Conservation (phyloP, 2,797 vertebrate genomes). For the Echiichthys vipera region DNA sequence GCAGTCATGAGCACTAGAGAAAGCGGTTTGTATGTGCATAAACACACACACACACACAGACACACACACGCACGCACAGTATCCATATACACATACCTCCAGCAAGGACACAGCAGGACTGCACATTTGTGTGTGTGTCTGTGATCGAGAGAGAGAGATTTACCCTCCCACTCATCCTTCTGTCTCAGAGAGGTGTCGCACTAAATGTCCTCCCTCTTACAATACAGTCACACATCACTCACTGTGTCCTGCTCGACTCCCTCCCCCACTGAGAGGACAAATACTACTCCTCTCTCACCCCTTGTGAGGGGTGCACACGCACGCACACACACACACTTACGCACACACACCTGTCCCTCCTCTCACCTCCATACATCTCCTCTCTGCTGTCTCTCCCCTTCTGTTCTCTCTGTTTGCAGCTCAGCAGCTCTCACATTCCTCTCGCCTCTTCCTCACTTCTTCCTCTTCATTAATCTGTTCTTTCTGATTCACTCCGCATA, state of each 20-base stretch:
- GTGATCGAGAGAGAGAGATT: constrained; percentile 54
- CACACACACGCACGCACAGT: background rate
- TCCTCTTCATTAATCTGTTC: constrained; percentile 41
- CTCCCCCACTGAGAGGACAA: constrained; percentile 70
- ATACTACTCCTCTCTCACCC: constrained; percentile 37
- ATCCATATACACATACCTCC: constrained; percentile 4
- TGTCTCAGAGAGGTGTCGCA: constrained; percentile 70
- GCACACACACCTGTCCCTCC: constrained; percentile 53
- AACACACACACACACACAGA: constrained; percentile 5
- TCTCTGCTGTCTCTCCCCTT: constrained; percentile 40
- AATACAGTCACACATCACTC: constrained; percentile 72
- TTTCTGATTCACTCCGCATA: constrained; percentile 31
- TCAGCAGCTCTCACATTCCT: constrained; percentile 49
- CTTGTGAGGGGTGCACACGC: constrained; percentile 17
- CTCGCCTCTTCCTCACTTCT: constrained; percentile 11
- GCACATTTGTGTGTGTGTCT: constrained; percentile 38
- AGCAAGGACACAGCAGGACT: constrained; percentile 67
- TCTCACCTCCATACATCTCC: constrained; percentile 58
- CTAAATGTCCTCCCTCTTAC: constrained; percentile 71
- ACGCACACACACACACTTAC: constrained; percentile 23
- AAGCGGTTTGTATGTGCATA: constrained; percentile 42
- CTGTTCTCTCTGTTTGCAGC: constrained; percentile 48
- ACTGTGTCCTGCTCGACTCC: constrained; percentile 56
- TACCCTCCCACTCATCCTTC: constrained; percentile 71
- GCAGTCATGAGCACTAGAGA: constrained; percentile 35